Base-by-base conservation (phyloP, 2,888 invertebrate genomes). In the Athripsodes cinereus region DNA sequence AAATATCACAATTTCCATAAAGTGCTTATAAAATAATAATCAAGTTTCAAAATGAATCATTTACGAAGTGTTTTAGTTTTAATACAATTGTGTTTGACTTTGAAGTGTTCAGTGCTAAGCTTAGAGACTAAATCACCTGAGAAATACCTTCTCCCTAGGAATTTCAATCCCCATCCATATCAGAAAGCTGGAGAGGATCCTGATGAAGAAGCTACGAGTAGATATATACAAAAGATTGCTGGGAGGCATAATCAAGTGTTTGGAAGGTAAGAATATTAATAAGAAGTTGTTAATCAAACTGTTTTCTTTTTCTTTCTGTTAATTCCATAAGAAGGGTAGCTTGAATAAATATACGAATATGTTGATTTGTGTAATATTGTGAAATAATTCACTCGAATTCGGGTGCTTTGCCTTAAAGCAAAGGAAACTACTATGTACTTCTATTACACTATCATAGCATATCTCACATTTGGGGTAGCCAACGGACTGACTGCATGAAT, bases 161-260 rank as follows among this genome's bases (percentile, higher is more conserved):
- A 58, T 22, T 62, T 49, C 52, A 59, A 59, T 10, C 61, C 59
- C 2, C 61, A 62, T 21, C 59, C 56, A 8, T 57, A 57, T 18
- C 46, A 56, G 49, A 59, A 55, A 6, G 2, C 22, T 22, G 22
- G 22, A 11, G 34, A 21, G 8, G 19, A 35, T 2, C 26, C 11
- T 16, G 40, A 55, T 18, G 49, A n/a, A 5, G 50, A 49, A 22
- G 40, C 50, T 3, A 49, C 22, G 1, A 50, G 40, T 35, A 22
- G 22, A 22, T 55, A 40, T 46, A 18, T 47, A 8, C 52, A 57
- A 46, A 44, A 19, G 26, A 26, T 47, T 21, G 26, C 19, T 2
- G 20, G 19, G 5, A 52, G 21, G 20, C 57, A 57, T 34, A 22
- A n/a, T 21, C 40, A 21, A 11, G 18, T 20, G 2, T 51, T n/a